A percentile compares a stretch with the other conserved stretches of the same genome.
These are phyloP conservation scores for Gymnogyps californianus DNA, from an alignment of 2,113 vertebrate genomes.

Conservation along the genomic window DNA sequence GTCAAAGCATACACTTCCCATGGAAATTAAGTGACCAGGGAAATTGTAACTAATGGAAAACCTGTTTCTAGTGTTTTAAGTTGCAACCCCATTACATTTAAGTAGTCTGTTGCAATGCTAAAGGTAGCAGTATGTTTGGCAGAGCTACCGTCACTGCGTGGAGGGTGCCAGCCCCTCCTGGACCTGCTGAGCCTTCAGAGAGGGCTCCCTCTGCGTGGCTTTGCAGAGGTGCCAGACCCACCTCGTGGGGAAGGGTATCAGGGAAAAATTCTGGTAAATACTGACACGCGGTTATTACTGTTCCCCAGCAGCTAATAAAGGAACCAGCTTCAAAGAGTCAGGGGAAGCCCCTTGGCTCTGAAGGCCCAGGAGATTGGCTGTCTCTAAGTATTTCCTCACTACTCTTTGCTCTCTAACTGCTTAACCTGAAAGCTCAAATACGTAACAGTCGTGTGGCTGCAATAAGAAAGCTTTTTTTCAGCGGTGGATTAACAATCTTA, in stretches of 20 bases:
- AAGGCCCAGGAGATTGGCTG: neutral
- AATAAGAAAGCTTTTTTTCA: neutral
- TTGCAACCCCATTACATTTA: neutral
- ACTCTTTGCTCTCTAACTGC: neutral
- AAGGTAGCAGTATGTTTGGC: neutral
- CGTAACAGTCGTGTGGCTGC: rapidly evolving
- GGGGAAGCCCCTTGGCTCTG: neutral
- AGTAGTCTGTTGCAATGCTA: neutral
- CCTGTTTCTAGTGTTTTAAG: neutral
- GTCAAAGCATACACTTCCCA: neutral
- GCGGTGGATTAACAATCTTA: neutral
- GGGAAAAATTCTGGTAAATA: neutral
- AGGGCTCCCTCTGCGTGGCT: neutral
- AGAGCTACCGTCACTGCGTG: rapidly evolving
- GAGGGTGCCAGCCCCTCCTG: neutral
- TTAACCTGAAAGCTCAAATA: neutral
- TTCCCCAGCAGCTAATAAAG: neutral
- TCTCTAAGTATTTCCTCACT: neutral
- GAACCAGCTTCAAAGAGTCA: neutral
- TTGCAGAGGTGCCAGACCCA: neutral
- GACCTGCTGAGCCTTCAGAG: neutral
- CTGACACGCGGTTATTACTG: neutral
- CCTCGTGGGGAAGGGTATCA: rapidly evolving
- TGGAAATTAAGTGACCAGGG: neutral
- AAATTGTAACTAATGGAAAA: neutral